A percentile compares a stretch with the other conserved stretches of the same genome.
Conservation (phyloP, 2,113 vertebrate species). For the Macroglossus sobrinus region DNA sequence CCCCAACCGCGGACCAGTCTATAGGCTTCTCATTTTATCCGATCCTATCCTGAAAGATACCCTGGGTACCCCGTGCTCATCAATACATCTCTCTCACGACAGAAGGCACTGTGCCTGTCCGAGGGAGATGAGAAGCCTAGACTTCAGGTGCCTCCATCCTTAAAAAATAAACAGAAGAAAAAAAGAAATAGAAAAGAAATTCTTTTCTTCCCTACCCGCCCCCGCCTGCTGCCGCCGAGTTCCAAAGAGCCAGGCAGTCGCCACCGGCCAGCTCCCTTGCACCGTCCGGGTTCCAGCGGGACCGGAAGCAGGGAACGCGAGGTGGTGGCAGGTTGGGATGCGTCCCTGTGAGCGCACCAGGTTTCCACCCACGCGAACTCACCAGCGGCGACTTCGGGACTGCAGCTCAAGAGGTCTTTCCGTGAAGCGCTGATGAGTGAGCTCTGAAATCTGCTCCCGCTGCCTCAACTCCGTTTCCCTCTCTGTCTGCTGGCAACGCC, state of each 20-base stretch:
- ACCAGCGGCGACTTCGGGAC: background rate
- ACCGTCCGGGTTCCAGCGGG: accelerated
- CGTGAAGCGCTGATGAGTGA: accelerated
- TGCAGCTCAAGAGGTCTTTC: background rate
- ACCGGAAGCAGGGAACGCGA: no score
- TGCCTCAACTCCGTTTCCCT: accelerated
- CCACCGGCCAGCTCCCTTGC: accelerated
- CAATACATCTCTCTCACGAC: background rate
- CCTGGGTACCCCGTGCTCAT: background rate
- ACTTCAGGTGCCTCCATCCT: background rate
- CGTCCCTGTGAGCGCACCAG: background rate
- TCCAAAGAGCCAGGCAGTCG: background rate
- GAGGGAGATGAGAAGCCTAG: background rate
- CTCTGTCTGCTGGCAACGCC: accelerated
- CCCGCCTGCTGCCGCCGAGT: background rate
- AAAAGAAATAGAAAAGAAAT: background rate
- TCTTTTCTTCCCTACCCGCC: background rate
- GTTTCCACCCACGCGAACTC: background rate
- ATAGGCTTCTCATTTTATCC: background rate
- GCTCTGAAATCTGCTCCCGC: background rate
- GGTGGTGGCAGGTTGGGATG: accelerated
- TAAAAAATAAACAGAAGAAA: background rate
- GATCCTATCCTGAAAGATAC: background rate
- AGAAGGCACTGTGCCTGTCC: background rate
- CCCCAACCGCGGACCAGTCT: no score